Base-by-base conservation (phyloP, 2,113 vertebrate genomes). In the Cacatua alba region DNA sequence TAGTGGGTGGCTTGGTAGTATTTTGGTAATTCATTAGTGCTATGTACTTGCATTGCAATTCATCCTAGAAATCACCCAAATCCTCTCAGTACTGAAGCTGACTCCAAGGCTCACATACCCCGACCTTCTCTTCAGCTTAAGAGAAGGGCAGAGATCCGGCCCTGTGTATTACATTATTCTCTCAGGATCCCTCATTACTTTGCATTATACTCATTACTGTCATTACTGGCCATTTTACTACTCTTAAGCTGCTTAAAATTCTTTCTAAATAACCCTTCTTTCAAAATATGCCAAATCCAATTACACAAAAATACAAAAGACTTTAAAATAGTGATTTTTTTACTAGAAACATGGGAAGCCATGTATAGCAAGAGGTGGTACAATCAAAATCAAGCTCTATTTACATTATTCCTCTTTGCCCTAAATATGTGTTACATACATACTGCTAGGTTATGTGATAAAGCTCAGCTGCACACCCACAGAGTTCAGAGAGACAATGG, bases 161-260 rank as follows among this genome's bases (percentile, higher is more conserved):
- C 62, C 85, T 41, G 2, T 85, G 92, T 72, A 55, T 82, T 67
- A 11, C 11, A 10, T 49, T 76, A 41, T 57, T 93, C 49, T 92
- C 67, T 72, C 52, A 90, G 19, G n/a, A 88, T 35, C 77, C 67
- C 70, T 92, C 79, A 77, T 95, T 92, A 92, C 88, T 85, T 90
- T 72, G 33, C 93, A 53, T 65, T 88, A 49, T 88, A 64, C 48
- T 82, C 20, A 33, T 94, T 93, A 82, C 35, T 90, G 74, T 90
- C 78, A 72, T 91, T 85, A 64, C 62, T 68, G 62, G 17, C 21
- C 86, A 67, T 90, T 95, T 95, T 76, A 39, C 13, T 31, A 41
- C 65, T 85, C 35, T 80, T 48, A 44, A 65, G 43, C 33, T 82
- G 85, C 52, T 71, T 79, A 35, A 93, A 94, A 79, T 82, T 89